A percentile compares a stretch with the other conserved stretches of the same genome.
These are phyloP conservation scores for Amphiura filiformis DNA, from an alignment of 35 echinoderm and acorn worm genomes.

Conservation along the genomic window DNA sequence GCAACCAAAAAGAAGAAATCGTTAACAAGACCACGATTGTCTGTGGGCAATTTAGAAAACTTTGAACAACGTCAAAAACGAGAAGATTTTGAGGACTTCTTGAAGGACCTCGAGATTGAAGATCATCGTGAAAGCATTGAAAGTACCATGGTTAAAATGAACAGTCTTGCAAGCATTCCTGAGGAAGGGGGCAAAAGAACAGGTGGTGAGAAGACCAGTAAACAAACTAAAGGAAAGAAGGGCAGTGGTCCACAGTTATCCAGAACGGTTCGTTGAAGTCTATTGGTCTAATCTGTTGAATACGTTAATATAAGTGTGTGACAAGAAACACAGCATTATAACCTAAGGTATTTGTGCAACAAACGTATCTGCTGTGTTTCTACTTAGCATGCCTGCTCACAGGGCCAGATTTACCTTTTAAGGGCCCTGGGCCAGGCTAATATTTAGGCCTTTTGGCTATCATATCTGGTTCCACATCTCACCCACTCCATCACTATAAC, in stretches of 20 bases:
- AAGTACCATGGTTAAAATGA: not conserved
- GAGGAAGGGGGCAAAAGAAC: conserved; percentile 2
- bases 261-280: not conserved
- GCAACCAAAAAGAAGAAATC: not conserved
- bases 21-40: not conserved
- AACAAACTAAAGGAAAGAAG: not conserved
- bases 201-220: too few relatives aligned
- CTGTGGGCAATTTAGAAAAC: conserved; percentile 52
- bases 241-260: not conserved
- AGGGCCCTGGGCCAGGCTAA: too few relatives aligned
- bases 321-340: too few relatives aligned
- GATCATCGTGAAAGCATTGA: conserved; percentile 14
- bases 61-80: conserved; percentile 79
- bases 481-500: too few relatives aligned
- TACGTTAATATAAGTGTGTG: too few relatives aligned
- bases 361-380: too few relatives aligned
- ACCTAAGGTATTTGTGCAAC: too few relatives aligned
- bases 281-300: too few relatives aligned
- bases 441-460: too few relatives aligned
- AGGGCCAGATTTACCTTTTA: too few relatives aligned
- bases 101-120: conserved; percentile 62
- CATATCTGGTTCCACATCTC: too few relatives aligned
- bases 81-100: conserved; percentile 86
- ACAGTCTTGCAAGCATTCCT: not conserved
- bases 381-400: too few relatives aligned